Base-by-base conservation (phyloP, 2,113 vertebrate species). In the Vanacampus margaritifer region DNA sequence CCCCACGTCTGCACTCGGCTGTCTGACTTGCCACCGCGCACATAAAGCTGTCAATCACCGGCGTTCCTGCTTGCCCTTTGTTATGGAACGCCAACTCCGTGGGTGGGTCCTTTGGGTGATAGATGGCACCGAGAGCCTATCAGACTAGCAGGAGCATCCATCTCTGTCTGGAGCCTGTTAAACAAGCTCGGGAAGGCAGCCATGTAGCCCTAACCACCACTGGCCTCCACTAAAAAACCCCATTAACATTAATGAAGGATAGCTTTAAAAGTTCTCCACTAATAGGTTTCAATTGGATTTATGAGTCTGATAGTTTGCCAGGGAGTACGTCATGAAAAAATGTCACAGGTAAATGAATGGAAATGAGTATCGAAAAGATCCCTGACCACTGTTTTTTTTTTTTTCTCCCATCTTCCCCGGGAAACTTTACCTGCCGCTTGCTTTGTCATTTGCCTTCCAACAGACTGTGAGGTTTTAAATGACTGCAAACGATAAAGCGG, bases 171-270 rank as follows among this genome's bases (percentile, higher is more conserved):
- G 71, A 77, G 86, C 87, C 84, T 84, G 87, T 90, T 90, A 87
- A 91, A 91, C 87, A 90, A 90, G 86, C 89, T 89, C 87, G 89
- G 90, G 89, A 91, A 89, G 83, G 86, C 85, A 86, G 88, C 90
- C 90, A 90, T 91, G 88, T 90, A 88, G 87, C 80, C 84, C 89
- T 90, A 89, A 91, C 89, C 89, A 90, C 81, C 84, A 87, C 88
- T 91, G 89, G 89, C 89, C 89, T 82, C 85, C 82, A 89, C 89
- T 90, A 90, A 91, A 91, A 90, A 88, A 59, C 9, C 64, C 76
- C 86, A 90, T 92, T 92, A 92, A 92, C 90, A 90, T 90, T 90
- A 91, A 91, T 92, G 91, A 92, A 91, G 88, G 88, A 86, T 89
- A 87, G 84, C 86, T 89, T 90, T 91, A 88, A 90, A 90, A 86